Base-by-base conservation (phyloP, 2,113 vertebrate species). In the Dromas ardeola region DNA sequence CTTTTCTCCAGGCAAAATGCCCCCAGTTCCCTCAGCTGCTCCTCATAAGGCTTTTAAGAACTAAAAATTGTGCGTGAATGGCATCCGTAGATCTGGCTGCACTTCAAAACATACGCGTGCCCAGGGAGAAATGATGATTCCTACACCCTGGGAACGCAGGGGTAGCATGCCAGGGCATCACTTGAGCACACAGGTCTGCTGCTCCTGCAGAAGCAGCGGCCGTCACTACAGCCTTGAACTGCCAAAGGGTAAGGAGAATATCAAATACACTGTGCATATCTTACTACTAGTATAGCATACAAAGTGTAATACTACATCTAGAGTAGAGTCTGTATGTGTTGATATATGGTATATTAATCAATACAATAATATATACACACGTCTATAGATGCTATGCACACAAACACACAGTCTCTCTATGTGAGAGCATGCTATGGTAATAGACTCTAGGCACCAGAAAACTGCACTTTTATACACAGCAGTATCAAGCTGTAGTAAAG, bases 121-220 rank as follows among this genome's bases (percentile, higher is more conserved):
- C 18, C 49, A 47, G 47, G n/a, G 36, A 55, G 29, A 69, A 80
- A 23, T 16, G 2, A 4, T 16, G 38, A 58, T 45, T 73, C 74
- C 45, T 27, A 10, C 12, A 5, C 32, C 1, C 5, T 36, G 30
- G 30, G 21, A 79, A 3, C 0, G 0, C 15, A 23, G 18, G 47
- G 18, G 2, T 36, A 18, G 34, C 15, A 5, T 23, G 9, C 4
- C 36, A 88, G 34, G 18, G 30, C 47, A 55, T 23, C 42, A 15
- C 14, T 40, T 22, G 55, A 74, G 50, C 69, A 47, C 22, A 15
- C 6, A 23, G 32, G 2, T 40, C 45, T 85, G 45, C 78, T 92
- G 56, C 69, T 61, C 32, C 73, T 32, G 61, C 74, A 82, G 61
- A 25, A 42, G 16, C 29, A 42, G 10, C 34, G 34, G 9, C 34